phyloP scores from a whole-genome alignment of 2,113 vertebrate species.

The Ardeotis arabs region DNA sequence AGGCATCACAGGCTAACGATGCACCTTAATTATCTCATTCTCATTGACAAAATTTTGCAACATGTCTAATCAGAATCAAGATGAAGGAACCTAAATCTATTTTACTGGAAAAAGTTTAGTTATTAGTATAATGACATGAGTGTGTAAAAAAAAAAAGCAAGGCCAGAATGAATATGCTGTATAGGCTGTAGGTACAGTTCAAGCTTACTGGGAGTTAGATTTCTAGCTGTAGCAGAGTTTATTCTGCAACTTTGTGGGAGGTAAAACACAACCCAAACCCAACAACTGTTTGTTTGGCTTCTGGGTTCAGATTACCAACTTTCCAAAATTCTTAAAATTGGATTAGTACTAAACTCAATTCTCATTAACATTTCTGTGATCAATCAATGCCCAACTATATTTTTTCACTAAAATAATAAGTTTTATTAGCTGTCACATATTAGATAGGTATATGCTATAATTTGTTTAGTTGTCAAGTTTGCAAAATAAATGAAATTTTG shows the following conservation, averaged over 20 bases:
- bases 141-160: neutral
- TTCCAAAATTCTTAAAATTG: neutral
- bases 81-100: neutral
- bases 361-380: neutral
- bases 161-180: neutral
- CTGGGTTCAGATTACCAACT: rapidly evolving
- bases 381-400: neutral
- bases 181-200: neutral
- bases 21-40: neutral
- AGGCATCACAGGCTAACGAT: neutral
- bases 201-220: neutral
- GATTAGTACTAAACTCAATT: neutral
- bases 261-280: neutral
- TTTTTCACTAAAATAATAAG: neutral
- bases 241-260: neutral
- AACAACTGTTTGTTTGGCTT: neutral
- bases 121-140: neutral
- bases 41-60: neutral
- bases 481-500: neutral
- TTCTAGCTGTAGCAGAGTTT: neutral
- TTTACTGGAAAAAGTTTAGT: neutral
- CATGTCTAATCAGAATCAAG: neutral
- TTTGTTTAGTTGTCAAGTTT: neutral
- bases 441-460: neutral
- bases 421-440: neutral